Conservation (phyloP, 2,113 vertebrate genomes). For the Sebastes schlegelii region DNA sequence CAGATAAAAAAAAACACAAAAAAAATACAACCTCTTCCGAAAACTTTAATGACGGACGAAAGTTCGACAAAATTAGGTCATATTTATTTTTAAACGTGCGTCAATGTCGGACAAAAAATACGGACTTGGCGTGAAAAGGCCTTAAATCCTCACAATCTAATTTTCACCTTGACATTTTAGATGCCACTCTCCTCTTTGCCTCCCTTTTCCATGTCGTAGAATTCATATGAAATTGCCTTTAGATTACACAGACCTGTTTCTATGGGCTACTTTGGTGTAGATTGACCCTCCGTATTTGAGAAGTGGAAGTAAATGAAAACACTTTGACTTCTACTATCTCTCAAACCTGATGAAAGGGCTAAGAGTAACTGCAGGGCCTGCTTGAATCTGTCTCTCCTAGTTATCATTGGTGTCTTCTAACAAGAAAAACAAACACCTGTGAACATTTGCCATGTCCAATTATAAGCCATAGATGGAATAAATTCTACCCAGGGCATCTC, state of each 20-base stretch:
- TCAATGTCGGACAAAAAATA: no score
- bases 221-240: conserved; percentile 26
- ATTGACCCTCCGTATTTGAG: conserved; percentile 10
- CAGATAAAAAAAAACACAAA: no score
- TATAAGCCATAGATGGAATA: not conserved
- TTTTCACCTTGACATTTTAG: conserved; percentile 18
- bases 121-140: no score
- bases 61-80: no score
- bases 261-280: not conserved
- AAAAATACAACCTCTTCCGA: no score
- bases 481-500: not conserved
- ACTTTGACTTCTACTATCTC: conserved; percentile 1
- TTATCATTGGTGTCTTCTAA: conserved; percentile 1
- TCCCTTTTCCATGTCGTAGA: not conserved
- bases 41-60: no score
- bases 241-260: conserved; percentile 19
- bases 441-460: not conserved
- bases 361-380: not conserved
- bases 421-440: conserved; percentile 15
- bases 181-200: not conserved
- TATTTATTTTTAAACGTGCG: no score
- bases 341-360: conserved; percentile 13
- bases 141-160: conserved; percentile 1
- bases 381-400: not conserved
- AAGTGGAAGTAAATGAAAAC: conserved; percentile 12